A percentile compares a stretch with the other conserved stretches of the same genome.
Conservation (phyloP, 2,888 invertebrate species). For the Oscheius sp. region DNA sequence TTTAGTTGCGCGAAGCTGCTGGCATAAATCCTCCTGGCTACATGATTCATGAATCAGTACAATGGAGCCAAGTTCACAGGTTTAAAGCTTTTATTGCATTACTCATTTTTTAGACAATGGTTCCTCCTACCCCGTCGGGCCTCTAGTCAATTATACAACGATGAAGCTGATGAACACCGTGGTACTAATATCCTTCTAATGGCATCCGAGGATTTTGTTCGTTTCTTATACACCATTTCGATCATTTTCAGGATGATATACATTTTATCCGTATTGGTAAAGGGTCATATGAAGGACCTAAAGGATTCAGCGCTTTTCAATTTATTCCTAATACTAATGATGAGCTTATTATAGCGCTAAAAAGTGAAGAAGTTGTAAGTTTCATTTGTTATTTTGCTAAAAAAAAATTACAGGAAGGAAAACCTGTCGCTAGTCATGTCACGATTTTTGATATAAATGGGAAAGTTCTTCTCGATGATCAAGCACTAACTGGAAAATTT, state of each 20-base stretch:
- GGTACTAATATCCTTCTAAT: conserved; percentile 85
- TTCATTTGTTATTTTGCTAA: not conserved
- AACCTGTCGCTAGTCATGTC: conserved; percentile 62
- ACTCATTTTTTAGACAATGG: conserved; percentile 80
- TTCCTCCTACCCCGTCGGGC: conserved; percentile 90
- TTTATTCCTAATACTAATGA: conserved; percentile 38
- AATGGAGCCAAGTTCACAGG: conserved; percentile 86
- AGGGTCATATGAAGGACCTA: conserved; percentile 73
- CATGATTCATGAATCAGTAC: conserved; percentile 93
- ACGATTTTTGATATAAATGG: conserved; percentile 62
- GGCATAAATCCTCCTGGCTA: conserved; percentile 90
- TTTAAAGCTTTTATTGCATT: conserved; percentile 82
- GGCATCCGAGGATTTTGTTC: conserved; percentile 79
- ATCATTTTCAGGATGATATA: conserved; percentile 78
- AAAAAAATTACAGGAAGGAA: conserved; percentile 41
- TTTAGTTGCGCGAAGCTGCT: conserved; percentile 79
- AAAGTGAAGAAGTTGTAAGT: conserved; percentile 43
- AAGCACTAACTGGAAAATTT: conserved; percentile 57
- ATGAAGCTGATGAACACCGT: conserved; percentile 85
- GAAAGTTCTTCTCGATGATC: conserved; percentile 60
- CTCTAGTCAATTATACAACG: conserved; percentile 86
- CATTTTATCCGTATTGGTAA: conserved; percentile 75
- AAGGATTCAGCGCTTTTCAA: conserved; percentile 97
- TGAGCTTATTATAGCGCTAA: conserved; percentile 42
- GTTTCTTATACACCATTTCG: not conserved